Evolutionary conservation across 2,797 vertebrate genomes (phyloP).

Genomic region (Anguilla pacifica): DNA sequence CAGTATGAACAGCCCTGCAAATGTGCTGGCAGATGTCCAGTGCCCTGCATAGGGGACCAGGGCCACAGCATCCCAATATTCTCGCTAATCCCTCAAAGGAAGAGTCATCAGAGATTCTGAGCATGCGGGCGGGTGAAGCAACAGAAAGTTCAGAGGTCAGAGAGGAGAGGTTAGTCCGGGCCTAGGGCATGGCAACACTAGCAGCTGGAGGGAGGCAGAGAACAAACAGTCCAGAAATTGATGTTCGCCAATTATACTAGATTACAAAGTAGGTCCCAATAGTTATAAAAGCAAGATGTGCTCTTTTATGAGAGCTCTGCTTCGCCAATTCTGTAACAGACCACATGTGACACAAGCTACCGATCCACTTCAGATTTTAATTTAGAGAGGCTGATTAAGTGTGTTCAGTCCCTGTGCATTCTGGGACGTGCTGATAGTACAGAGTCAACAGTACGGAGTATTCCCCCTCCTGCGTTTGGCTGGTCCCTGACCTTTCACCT

Average conservation of each 20-base stretch:
- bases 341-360: background rate
- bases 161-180: background rate
- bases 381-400: background rate
- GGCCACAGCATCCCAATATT: background rate
- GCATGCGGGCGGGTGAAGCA: conserved; percentile 1
- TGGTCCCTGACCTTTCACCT: conserved; percentile 23
- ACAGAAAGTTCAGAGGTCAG: conserved; percentile 13
- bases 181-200: background rate
- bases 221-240: conserved; percentile 20
- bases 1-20: background rate
- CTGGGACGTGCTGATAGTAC: conserved; percentile 6
- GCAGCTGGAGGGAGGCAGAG: background rate
- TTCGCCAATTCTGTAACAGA: background rate
- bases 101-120: background rate
- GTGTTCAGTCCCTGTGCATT: conserved; percentile 9
- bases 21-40: conserved; percentile 8
- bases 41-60: no score
- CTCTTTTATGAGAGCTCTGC: background rate
- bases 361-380: background rate
- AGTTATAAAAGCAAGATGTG: background rate
- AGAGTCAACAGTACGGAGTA: background rate
- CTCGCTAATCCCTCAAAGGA: conserved; percentile 2
- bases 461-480: conserved; percentile 12
- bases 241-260: conserved; percentile 20
- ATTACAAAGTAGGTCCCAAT: background rate